Conservation (phyloP, 2,797 vertebrate species). For the Falco concolor region DNA sequence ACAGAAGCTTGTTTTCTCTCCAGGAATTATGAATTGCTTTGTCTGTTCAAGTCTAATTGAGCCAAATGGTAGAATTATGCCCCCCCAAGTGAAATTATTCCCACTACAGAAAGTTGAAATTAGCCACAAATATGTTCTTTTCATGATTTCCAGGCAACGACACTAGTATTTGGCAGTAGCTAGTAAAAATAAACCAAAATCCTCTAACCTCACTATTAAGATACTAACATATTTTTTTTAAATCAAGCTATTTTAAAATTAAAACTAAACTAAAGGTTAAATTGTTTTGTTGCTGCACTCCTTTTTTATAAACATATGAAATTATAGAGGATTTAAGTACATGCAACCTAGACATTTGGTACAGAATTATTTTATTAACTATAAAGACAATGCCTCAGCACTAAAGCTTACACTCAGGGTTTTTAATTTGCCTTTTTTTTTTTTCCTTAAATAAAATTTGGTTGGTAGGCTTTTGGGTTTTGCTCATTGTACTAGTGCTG, state of each 20-base stretch:
- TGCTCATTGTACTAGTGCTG: not conserved
- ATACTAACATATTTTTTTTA: not conserved
- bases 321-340: not conserved
- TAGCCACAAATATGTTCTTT: constrained; percentile 1
- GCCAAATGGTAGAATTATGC: constrained; percentile 16
- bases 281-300: not conserved
- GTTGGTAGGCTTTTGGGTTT: not conserved
- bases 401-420: not conserved
- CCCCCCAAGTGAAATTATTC: constrained; percentile 16
- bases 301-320: constrained; percentile 4
- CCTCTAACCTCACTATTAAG: not conserved
- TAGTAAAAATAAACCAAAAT: not conserved
- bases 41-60: constrained; percentile 7
- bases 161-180: not conserved
- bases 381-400: not conserved
- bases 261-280: not conserved
- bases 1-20: constrained; percentile 23
- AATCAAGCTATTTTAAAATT: not conserved
- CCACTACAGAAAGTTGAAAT: not conserved
- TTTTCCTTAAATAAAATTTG: not conserved
- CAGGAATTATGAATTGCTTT: constrained; percentile 28
- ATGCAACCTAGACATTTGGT: not conserved
- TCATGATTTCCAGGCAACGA: not conserved
- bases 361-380: not conserved
- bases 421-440: not conserved